phyloP scores from a whole-genome alignment of 2,797 vertebrate species.

The Adelosebastes latens region DNA sequence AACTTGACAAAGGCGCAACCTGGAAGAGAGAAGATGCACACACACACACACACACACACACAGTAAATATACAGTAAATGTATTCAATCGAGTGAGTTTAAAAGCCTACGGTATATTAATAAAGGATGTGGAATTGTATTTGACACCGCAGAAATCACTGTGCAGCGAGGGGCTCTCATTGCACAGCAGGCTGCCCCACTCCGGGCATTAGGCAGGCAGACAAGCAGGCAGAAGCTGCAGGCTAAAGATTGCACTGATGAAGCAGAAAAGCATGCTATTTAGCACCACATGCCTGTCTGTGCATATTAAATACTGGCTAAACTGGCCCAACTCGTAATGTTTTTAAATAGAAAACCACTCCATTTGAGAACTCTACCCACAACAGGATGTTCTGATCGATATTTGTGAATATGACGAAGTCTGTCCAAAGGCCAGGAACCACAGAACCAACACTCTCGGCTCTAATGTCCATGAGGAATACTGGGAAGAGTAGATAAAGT shows the following conservation, averaged over 20 bases:
- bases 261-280: conserved; percentile 84
- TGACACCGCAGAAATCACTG: conserved; percentile 66
- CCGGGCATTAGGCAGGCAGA: conserved; percentile 72
- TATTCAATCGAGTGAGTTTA: conserved; percentile 43
- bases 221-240: conserved; percentile 75
- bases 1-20: conserved; percentile 98
- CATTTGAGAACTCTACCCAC: conserved; percentile 3
- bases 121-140: conserved; percentile 62
- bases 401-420: conserved; percentile 25
- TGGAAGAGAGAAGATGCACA: conserved; percentile 72
- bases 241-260: conserved; percentile 81
- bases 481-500: not conserved
- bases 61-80: conserved; percentile 16
- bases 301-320: conserved; percentile 75
- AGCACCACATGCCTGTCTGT: conserved; percentile 78
- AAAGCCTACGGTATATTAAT: conserved; percentile 52
- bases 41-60: conserved; percentile 40
- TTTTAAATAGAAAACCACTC: conserved; percentile 38
- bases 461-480: conserved; percentile 26
- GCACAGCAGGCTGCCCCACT: conserved; percentile 73
- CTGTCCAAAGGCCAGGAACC: conserved; percentile 30
- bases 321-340: conserved; percentile 31
- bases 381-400: conserved; percentile 45
- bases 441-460: conserved; percentile 17
- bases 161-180: conserved; percentile 58